Percentiles rank a stretch among this genome's conserved stretches.
Conservation (phyloP, 2,113 vertebrate genomes). For the Passer montanus region DNA sequence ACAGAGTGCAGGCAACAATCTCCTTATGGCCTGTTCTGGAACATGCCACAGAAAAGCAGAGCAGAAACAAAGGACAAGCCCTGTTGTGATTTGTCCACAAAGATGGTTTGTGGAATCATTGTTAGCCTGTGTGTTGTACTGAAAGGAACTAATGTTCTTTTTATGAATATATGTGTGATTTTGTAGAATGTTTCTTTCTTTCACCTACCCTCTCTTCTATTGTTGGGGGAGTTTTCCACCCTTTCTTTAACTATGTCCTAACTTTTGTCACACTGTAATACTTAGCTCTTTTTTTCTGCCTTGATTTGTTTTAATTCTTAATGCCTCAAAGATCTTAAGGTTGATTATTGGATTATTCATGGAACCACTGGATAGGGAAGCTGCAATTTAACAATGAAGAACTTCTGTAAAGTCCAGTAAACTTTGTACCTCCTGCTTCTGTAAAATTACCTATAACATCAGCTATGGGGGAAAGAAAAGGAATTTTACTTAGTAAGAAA, state of each 20-base stretch:
- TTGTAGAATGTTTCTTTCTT: no score
- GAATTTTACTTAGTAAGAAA: background rate
- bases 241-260: background rate
- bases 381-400: background rate
- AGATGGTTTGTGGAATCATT: background rate
- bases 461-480: background rate
- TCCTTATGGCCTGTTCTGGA: background rate
- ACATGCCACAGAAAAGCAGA: background rate
- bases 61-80: background rate
- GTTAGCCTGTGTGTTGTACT: background rate
- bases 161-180: background rate
- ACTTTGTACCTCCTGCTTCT: background rate
- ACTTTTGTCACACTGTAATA: background rate
- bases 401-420: background rate
- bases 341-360: background rate
- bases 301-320: background rate
- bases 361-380: background rate
- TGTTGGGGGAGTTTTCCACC: background rate
- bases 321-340: background rate
- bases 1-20: background rate
- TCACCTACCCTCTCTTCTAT: fast-evolving
- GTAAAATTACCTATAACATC: background rate
- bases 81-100: background rate
- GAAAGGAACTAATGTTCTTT: background rate
- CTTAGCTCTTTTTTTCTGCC: background rate